phyloP scores from a whole-genome alignment of 2,888 invertebrate genomes.

The Phanerotoma sp. region DNA sequence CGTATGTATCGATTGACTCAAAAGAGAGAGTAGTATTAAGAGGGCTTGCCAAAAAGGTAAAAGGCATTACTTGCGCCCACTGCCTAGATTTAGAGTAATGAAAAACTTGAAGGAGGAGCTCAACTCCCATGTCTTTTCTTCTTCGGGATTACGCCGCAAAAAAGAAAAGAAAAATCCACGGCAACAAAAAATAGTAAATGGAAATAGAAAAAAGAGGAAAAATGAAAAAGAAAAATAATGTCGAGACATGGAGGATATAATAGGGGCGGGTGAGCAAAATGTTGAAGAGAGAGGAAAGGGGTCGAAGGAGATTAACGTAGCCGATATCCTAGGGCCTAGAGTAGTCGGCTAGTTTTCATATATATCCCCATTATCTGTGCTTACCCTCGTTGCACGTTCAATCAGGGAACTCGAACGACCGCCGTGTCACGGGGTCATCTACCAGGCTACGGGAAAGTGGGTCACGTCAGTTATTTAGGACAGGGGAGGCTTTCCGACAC shows the following conservation, averaged over 20 bases:
- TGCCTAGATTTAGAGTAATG: constrained; percentile 10
- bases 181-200: constrained; percentile 8
- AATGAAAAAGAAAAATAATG: constrained; percentile 14
- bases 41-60: not conserved
- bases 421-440: constrained; percentile 51
- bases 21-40: not conserved
- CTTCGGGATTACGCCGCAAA: constrained; percentile 4
- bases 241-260: too few species aligned
- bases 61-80: constrained; percentile 1
- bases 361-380: not conserved
- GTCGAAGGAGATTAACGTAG: constrained; percentile 24
- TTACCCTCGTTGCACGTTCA: constrained; percentile 27
- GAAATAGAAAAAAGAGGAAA: constrained; percentile 12
- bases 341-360: too few species aligned
- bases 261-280: too few species aligned
- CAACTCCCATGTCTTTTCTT: not conserved
- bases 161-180: constrained; percentile 3
- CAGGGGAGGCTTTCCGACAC: constrained; percentile 38
- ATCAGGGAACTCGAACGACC: constrained; percentile 36
- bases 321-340: constrained; percentile 23
- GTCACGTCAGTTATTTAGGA: constrained; percentile 48
- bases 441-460: constrained; percentile 45
- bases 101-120: constrained; percentile 1
- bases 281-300: too few species aligned
- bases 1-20: not conserved